Percentiles rank a stretch among this genome's conserved stretches.
Conservation (phyloP, 2,888 invertebrate species). For the Caenorhabditis wallacei region DNA sequence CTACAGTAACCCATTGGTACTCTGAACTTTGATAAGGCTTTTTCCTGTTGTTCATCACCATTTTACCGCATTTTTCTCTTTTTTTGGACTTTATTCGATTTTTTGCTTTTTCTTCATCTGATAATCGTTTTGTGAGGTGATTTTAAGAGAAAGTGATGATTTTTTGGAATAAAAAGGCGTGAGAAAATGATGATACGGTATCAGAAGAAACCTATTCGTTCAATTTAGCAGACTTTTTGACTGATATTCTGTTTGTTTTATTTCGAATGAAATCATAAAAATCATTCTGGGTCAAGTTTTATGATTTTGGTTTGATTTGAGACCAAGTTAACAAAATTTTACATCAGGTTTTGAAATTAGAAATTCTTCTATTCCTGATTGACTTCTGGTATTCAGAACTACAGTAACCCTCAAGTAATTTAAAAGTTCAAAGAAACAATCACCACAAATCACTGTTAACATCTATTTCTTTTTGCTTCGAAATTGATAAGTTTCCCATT, state of each 20-base stretch:
- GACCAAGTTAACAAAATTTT: background rate
- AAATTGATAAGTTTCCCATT: no score
- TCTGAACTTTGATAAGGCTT: constrained; percentile 20
- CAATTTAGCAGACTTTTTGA: background rate
- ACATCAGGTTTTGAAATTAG: background rate
- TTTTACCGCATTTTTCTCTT: constrained; percentile 19
- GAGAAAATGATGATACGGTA: constrained; percentile 14
- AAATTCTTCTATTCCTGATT: no score
- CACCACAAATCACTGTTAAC: no score
- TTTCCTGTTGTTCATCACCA: background rate
- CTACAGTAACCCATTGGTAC: constrained; percentile 27
- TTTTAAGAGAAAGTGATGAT: constrained; percentile 36
- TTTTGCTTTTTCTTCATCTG: background rate
- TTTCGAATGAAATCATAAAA: background rate
- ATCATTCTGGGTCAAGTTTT: background rate
- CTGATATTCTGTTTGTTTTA: background rate
- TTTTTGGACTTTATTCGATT: constrained; percentile 32
- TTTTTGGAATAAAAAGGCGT: constrained; percentile 1
- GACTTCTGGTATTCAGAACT: no score
- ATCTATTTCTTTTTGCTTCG: no score
- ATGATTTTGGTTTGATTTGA: no score
- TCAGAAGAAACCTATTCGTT: background rate
- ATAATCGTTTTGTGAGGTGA: constrained; percentile 29
- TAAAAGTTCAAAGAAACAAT: no score
- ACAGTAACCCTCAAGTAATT: no score